These are phyloP conservation scores for Ispidina picta DNA, from an alignment of 2,797 vertebrate genomes.

Conservation along the genomic window DNA sequence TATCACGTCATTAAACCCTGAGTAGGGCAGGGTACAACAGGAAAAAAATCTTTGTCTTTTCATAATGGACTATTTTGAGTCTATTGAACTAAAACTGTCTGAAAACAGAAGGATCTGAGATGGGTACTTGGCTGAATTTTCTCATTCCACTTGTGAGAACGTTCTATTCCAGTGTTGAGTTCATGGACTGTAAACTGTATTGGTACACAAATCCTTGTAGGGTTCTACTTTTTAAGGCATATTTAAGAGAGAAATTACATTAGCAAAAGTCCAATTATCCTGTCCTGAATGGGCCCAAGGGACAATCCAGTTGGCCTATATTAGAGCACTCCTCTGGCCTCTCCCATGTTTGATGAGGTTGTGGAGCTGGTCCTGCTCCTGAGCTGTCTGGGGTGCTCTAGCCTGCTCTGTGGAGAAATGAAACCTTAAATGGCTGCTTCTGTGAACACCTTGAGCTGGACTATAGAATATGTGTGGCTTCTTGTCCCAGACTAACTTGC, in stretches of 20 bases:
- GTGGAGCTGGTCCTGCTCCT: neutral
- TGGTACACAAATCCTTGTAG: neutral
- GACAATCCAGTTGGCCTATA: neutral
- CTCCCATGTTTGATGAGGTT: fast-evolving
- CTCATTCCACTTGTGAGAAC: neutral
- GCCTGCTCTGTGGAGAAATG: neutral
- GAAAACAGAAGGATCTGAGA: neutral
- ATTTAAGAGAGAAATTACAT: neutral
- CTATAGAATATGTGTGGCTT: neutral
- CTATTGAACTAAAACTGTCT: neutral
- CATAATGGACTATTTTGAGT: neutral
- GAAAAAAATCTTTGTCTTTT: neutral
- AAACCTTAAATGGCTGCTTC: neutral
- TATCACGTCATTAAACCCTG: neutral
- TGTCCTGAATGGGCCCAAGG: neutral
- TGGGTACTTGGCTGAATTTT: neutral
- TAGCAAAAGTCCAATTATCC: neutral
- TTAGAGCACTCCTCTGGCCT: neutral
- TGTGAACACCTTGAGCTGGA: neutral
- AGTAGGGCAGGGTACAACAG: neutral
- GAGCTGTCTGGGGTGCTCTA: neutral
- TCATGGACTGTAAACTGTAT: neutral
- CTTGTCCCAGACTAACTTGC: neutral
- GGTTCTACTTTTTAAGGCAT: neutral
- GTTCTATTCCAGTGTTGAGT: neutral